Percentiles rank a stretch among this genome's conserved stretches.
Evolutionary conservation across 1,140 invertebrate species (phyloP).

Genomic region (Drosophila dunni): DNA sequence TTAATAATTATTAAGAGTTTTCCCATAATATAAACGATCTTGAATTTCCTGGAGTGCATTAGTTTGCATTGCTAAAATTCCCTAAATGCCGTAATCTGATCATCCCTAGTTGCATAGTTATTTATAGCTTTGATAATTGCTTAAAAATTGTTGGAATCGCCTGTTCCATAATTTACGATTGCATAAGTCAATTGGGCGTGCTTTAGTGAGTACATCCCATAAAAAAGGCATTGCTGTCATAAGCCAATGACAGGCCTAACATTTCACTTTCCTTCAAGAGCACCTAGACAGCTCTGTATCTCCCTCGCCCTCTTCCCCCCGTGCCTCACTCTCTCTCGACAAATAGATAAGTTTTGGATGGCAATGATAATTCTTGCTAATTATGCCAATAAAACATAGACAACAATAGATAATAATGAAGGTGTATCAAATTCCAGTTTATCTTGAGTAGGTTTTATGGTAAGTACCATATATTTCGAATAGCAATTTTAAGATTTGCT

Average conservation of each 20-base stretch:
- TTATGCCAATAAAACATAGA: slow-evolving; percentile 70
- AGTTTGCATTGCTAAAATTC: background rate
- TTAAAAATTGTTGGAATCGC: background rate
- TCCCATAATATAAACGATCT: background rate
- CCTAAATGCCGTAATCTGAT: background rate
- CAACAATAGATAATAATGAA: slow-evolving; percentile 67
- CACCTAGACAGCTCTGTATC: slow-evolving; percentile 46
- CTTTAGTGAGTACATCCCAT: slow-evolving; percentile 17
- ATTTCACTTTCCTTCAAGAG: slow-evolving; percentile 56
- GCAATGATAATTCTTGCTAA: slow-evolving; percentile 69
- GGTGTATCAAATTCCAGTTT: slow-evolving; percentile 10
- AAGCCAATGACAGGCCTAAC: slow-evolving; percentile 32
- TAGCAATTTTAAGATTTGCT: slow-evolving; percentile 22
- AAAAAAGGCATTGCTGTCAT: slow-evolving; percentile 11
- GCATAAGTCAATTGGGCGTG: slow-evolving; percentile 29
- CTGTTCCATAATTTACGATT: slow-evolving; percentile 17
- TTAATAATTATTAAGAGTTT: no score
- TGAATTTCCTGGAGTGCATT: no score
- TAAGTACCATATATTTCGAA: slow-evolving; percentile 26
- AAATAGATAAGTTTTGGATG: slow-evolving; percentile 62
- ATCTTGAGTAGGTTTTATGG: background rate
- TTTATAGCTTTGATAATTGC: slow-evolving; percentile 28
- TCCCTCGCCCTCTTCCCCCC: background rate
- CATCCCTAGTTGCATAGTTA: background rate
- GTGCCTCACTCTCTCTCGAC: slow-evolving; percentile 1